Evolutionary conservation across 2,113 vertebrate genomes (phyloP), one percentile per base, ranked within the genome.

Genomic region (Thinocorus orbignyianus): DNA sequence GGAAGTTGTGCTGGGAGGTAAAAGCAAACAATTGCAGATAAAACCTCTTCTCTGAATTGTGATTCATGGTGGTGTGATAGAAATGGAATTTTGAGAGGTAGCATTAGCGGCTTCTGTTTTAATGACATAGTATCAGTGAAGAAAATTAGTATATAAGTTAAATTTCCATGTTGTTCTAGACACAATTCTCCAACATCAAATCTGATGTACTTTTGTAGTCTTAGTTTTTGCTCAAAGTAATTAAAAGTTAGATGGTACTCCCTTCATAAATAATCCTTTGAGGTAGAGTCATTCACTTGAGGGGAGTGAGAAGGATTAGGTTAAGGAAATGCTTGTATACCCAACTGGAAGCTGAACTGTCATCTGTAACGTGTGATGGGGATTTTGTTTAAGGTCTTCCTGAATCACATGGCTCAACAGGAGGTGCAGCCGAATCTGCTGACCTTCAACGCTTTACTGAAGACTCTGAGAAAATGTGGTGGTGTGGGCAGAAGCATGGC

Each of bases 331-430:
- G 25, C 7, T 1, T 13, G 7, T 64, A 4, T 65, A 51, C 7
- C 20, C 19, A 11, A 4, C 9, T 80, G 55, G 31, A 71, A 81
- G 49, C 37, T 89, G 49, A 80, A 46, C n/a, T 84, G 35, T 48
- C 48, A 23, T 83, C 37, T 7, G 1, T 60, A 57, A 54, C 1
- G 1, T 35, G 17, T 41, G 25, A 48, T 92, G 14, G 49, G 26
- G 2, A 1, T 95, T 80, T 88, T 80, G 6, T 90, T 96, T 88
- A 72, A 99, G 99, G 98, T 99, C 22, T 95, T 99, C 52, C 78
- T 99, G 96, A 98, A 97, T 39, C 98, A 99, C 46, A 99, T 99
- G 99, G 97, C 61, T 66, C 96, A 98, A 23, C 99, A 99, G 97
- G 97, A 98, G 5, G 97, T 99, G 44, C 97, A 96, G 37, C 99